A percentile compares a stretch with the other conserved stretches of the same genome.
These are phyloP conservation scores for Heterohyrax brucei DNA, from an alignment of 2,797 vertebrate genomes.

Conservation along the genomic window DNA sequence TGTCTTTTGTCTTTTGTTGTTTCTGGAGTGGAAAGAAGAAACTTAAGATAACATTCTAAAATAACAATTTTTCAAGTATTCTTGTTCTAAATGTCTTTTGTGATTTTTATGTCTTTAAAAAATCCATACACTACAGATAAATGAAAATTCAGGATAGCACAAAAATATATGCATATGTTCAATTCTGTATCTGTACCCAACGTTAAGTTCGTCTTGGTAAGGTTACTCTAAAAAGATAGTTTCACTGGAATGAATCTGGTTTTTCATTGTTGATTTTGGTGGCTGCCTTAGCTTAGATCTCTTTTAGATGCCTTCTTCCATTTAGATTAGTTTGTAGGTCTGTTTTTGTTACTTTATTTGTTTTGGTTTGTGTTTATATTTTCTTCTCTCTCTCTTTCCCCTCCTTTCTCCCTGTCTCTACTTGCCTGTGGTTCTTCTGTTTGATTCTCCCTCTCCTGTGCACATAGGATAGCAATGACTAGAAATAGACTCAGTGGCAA, in stretches of 20 bases:
- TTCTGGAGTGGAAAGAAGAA: not conserved
- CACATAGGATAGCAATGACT: not conserved
- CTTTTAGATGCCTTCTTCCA: not conserved
- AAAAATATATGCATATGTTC: not conserved
- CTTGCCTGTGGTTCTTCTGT: not conserved
- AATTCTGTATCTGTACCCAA: not conserved
- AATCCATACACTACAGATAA: not conserved
- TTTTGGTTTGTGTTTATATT: not conserved
- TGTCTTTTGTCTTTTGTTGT: not conserved
- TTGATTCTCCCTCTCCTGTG: not conserved
- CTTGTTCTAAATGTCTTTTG: not conserved
- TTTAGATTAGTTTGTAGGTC: not conserved
- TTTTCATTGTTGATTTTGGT: not conserved
- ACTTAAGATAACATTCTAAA: not conserved
- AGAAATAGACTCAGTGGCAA: too few relatives aligned
- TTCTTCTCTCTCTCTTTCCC: not conserved
- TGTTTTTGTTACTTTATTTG: not conserved
- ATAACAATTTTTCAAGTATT: not conserved
- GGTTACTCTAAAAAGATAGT: not conserved
- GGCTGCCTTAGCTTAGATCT: not conserved
- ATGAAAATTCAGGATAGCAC: not conserved
- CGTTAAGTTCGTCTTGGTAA: not conserved
- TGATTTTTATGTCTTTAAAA: conserved; percentile 33
- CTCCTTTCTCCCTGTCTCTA: not conserved
- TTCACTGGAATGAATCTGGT: not conserved